These are phyloP conservation scores for Copidosoma aretas DNA, from an alignment of 2,888 invertebrate species.

Conservation along the genomic window DNA sequence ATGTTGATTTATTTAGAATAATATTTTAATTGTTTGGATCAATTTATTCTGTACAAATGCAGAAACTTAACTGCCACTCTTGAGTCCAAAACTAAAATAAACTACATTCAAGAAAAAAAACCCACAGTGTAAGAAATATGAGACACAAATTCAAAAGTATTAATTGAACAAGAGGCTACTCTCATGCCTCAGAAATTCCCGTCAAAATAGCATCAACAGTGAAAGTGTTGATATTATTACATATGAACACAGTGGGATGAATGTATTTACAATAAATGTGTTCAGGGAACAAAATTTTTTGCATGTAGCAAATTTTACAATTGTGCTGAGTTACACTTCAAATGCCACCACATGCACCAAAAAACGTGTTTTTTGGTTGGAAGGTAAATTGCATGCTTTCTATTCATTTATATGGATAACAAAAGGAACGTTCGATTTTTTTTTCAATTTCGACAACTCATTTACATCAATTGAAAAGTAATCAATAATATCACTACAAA, in stretches of 20 bases:
- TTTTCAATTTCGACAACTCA: constrained; percentile 24
- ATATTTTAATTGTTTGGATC: no score
- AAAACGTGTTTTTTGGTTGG: constrained; percentile 36
- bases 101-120: constrained; percentile 36
- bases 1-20: no score
- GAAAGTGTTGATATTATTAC: constrained; percentile 27
- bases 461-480: constrained; percentile 33
- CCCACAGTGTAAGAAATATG: constrained; percentile 15
- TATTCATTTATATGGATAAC: constrained; percentile 26
- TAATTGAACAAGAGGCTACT: constrained; percentile 16
- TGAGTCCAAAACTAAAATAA: constrained; percentile 27
- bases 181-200: constrained; percentile 13
- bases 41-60: not conserved
- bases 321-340: constrained; percentile 38
- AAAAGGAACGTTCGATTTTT: constrained; percentile 25
- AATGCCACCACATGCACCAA: constrained; percentile 31
- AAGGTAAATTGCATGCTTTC: constrained; percentile 30
- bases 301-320: constrained; percentile 38
- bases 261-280: constrained; percentile 41
- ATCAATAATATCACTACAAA: constrained; percentile 37
- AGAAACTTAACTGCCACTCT: not conserved
- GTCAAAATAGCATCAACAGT: constrained; percentile 36
- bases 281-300: constrained; percentile 40
- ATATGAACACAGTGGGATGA: constrained; percentile 41
- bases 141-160: constrained; percentile 25